Conservation (phyloP, 2,113 vertebrate species). For the Oreochromis tanganicae region DNA sequence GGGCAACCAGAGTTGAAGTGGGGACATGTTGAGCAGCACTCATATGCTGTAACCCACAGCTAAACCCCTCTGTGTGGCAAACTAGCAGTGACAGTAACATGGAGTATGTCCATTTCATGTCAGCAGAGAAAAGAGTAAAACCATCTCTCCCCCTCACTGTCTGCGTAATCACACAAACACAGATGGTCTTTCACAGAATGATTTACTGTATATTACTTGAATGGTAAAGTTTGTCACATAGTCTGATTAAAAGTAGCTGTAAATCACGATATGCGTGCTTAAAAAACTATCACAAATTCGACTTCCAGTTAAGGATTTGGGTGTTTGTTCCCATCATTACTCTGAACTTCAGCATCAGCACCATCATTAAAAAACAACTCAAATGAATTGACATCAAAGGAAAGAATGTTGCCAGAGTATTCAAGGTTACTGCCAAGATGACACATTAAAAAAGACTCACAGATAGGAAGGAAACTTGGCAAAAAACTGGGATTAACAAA, state of each 20-base stretch:
- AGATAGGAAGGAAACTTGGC: not conserved
- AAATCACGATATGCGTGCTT: not conserved
- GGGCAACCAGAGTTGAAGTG: constrained; percentile 50
- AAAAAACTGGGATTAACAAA: not conserved
- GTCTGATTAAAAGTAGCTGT: not conserved
- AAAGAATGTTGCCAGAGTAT: not conserved
- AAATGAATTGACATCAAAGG: not conserved
- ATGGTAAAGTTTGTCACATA: not conserved
- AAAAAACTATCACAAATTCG: not conserved
- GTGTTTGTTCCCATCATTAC: not conserved
- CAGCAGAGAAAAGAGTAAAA: constrained; percentile 15
- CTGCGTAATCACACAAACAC: not conserved
- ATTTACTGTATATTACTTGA: not conserved
- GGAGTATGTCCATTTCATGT: not conserved
- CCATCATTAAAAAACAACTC: not conserved
- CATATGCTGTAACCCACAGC: constrained; percentile 78
- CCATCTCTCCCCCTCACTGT: not conserved
- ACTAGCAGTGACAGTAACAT: not conserved
- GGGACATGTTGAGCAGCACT: constrained; percentile 62
- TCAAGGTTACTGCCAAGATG: not conserved
- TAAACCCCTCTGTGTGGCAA: not conserved
- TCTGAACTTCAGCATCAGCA: not conserved
- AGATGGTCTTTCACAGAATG: not conserved
- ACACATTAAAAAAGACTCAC: not conserved
- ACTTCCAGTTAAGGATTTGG: not conserved